A percentile compares a stretch with the other conserved stretches of the same genome.
phyloP scores from a whole-genome alignment of 2,113 vertebrate species.

The Daboia siamensis region DNA sequence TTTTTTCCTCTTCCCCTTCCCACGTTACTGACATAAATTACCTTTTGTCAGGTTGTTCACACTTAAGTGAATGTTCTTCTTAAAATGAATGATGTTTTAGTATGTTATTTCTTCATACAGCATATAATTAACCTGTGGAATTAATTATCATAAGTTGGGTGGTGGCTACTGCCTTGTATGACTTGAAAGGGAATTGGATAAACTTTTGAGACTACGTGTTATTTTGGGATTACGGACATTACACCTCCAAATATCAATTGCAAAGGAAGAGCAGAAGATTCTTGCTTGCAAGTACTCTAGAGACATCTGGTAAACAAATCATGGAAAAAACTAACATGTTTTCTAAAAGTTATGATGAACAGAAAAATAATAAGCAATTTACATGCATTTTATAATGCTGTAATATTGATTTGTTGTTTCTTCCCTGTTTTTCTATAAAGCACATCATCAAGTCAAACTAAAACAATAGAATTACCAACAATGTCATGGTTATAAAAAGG shows the following conservation, averaged over 20 bases:
- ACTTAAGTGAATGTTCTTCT: background rate
- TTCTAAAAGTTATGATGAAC: background rate
- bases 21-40: background rate
- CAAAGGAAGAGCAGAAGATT: background rate
- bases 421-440: background rate
- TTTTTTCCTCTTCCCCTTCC: background rate
- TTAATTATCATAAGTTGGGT: background rate
- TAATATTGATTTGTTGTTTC: background rate
- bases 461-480: background rate
- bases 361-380: conserved; percentile 2
- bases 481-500: background rate
- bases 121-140: background rate
- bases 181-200: background rate
- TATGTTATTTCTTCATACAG: background rate
- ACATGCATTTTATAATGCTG: background rate
- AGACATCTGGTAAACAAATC: background rate
- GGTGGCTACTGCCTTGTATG: background rate
- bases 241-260: background rate
- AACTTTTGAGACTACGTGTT: background rate
- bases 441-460: background rate
- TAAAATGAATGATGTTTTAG: background rate
- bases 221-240: background rate
- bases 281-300: background rate
- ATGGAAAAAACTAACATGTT: background rate
- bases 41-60: background rate